Base-by-base conservation (phyloP, 2,797 vertebrate genomes). In the Oryzias sinensis region DNA sequence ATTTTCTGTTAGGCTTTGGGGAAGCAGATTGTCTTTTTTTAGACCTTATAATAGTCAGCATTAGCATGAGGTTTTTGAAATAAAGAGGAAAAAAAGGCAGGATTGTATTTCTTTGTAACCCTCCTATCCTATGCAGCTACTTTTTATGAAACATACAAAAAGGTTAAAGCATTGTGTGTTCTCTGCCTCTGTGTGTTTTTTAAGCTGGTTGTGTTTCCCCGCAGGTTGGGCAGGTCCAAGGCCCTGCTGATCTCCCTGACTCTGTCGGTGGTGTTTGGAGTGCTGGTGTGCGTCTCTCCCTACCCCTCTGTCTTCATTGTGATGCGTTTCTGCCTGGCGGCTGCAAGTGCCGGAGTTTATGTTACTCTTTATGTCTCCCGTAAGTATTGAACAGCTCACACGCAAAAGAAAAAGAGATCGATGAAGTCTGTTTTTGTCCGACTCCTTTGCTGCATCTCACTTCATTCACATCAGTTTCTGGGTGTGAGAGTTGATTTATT, bases 241-340 rank as follows among this genome's bases (percentile, higher is more conserved):
- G 87, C 93, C 15, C 88, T 96, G 52, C 85, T 96, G 70, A 77
- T 89, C 71, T 94, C 93, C 2, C 83, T 96, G 68, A 89, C 91
- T 5, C 86, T 96, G 58, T 91, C 94, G 0, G 93, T 94, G 68
- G 90, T 95, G 41, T 94, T 94, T 0, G 95, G 94, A 53, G 87
- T 94, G 16, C 86, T 94, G 80, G 93, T 94, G 37, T 94, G 94
- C 0, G 93, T 95, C 18, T 93, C 94, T 2, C 91, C 93, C 0
- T 92, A 91, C 29, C 92, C 94, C 14, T 87, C 93, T 1, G 81
- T 94, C 50, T 94, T 96, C 78, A 95, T 94, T 54, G 79, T 92
- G 64, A 94, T 93, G 73, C 93, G 94, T 17, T 95, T 95, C 87
- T 93, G 93, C 69, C 84, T 95, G 86, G 94, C 94, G 0, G 92